These are phyloP conservation scores for Phallusia fumigata DNA, from an alignment of 23 tunicate genomes.

Conservation along the genomic window DNA sequence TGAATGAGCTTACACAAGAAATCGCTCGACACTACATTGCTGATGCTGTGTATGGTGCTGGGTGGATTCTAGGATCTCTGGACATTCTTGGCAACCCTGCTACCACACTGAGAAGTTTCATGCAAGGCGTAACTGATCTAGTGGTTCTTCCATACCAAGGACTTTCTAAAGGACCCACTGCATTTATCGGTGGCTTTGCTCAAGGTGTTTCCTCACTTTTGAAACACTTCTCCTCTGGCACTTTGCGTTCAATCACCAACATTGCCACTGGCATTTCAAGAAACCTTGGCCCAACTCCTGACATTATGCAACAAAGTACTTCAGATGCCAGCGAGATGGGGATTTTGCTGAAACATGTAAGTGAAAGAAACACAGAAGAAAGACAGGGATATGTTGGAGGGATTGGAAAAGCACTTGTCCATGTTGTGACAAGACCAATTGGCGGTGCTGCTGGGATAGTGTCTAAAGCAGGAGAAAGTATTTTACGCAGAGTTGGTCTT, in stretches of 20 bases:
- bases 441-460: slow-evolving; percentile 75
- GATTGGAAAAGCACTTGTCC: slow-evolving; percentile 40
- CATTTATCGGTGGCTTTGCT: slow-evolving; percentile 62
- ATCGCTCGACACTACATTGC: slow-evolving; percentile 53
- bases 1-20: slow-evolving; percentile 42
- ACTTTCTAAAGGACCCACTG: slow-evolving; percentile 52
- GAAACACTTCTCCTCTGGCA: slow-evolving; percentile 59
- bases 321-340: background rate
- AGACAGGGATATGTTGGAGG: slow-evolving; percentile 34
- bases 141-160: slow-evolving; percentile 59
- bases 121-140: slow-evolving; percentile 56
- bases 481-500: slow-evolving; percentile 52
- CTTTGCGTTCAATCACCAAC: slow-evolving; percentile 58
- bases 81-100: slow-evolving; percentile 72
- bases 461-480: slow-evolving; percentile 63
- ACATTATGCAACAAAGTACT: background rate
- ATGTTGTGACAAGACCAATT: slow-evolving; percentile 58
- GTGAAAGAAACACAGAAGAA: background rate
- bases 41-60: slow-evolving; percentile 74
- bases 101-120: slow-evolving; percentile 47
- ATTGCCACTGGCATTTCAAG: slow-evolving; percentile 69
- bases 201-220: slow-evolving; percentile 61
- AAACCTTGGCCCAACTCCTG: slow-evolving; percentile 23
- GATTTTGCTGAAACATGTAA: background rate
- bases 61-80: slow-evolving; percentile 72